phyloP scores from a whole-genome alignment of 2,888 invertebrate genomes.

The Atethmia centrago region DNA sequence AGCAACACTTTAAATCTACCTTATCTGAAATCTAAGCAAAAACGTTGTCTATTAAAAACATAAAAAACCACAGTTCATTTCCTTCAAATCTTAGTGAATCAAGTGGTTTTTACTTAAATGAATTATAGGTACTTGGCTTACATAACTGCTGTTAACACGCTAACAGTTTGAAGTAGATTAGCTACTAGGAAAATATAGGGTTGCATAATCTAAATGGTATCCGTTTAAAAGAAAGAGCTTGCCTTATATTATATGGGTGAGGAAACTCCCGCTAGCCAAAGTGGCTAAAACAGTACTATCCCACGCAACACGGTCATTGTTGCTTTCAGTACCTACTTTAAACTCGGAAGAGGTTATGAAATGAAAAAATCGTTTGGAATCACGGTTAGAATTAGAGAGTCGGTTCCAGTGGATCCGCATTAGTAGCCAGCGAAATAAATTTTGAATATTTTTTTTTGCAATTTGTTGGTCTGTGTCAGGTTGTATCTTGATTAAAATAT shows the following conservation, averaged over 20 bases:
- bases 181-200: slow-evolving; percentile 29
- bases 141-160: slow-evolving; percentile 47
- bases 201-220: slow-evolving; percentile 48
- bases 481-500: no score
- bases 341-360: slow-evolving; percentile 7
- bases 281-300: slow-evolving; percentile 9
- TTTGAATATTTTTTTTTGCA: no score
- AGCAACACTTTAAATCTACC: slow-evolving; percentile 4
- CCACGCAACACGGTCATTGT: slow-evolving; percentile 41
- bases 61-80: slow-evolving; percentile 12
- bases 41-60: slow-evolving; percentile 12
- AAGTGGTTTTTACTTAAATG: slow-evolving; percentile 37
- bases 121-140: slow-evolving; percentile 11
- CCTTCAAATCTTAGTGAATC: slow-evolving; percentile 25
- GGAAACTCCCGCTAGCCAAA: slow-evolving; percentile 41
- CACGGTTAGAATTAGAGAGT: not conserved
- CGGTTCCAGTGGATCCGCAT: no score
- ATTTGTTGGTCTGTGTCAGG: no score
- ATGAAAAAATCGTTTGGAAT: not conserved
- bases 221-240: slow-evolving; percentile 30
- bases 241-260: slow-evolving; percentile 33
- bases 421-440: no score
- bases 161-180: slow-evolving; percentile 30
- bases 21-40: slow-evolving; percentile 3
- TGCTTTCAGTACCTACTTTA: slow-evolving; percentile 13